Evolutionary conservation across 2,113 vertebrate genomes (phyloP).

Genomic region (Oceanodroma tethys): DNA sequence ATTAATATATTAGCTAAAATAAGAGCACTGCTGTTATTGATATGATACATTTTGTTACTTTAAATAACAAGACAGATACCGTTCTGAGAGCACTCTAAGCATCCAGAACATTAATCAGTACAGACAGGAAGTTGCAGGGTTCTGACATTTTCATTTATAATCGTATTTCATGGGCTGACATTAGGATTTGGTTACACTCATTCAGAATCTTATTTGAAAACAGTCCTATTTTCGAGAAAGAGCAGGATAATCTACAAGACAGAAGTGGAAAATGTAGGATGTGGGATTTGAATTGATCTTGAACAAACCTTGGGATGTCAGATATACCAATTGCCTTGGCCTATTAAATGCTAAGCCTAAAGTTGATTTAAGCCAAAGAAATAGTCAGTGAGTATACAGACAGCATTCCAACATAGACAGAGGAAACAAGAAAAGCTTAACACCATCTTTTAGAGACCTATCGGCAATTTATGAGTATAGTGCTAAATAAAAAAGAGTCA

Average conservation of each 20-base stretch:
- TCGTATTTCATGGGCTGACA: background rate
- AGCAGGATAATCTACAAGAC: background rate
- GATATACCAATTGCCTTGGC: background rate
- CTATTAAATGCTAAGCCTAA: background rate
- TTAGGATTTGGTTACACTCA: background rate
- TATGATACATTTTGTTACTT: background rate
- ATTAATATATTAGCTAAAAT: background rate
- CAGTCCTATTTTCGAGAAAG: background rate
- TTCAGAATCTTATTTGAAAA: background rate
- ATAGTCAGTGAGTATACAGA: background rate
- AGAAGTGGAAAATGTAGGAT: background rate
- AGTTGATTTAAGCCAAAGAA: background rate
- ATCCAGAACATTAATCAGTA: background rate
- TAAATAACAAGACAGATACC: background rate
- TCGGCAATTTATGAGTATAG: background rate
- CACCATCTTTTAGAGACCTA: background rate
- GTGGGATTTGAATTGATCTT: background rate
- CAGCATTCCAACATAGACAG: background rate
- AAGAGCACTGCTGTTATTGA: background rate
- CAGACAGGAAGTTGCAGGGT: background rate
- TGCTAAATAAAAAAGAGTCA: background rate
- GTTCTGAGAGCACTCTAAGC: background rate
- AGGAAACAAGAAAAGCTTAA: background rate
- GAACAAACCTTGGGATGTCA: background rate
- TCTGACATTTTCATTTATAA: background rate